Evolutionary conservation across 2,113 vertebrate species (phyloP).

Genomic region (Alaudala cheleensis): DNA sequence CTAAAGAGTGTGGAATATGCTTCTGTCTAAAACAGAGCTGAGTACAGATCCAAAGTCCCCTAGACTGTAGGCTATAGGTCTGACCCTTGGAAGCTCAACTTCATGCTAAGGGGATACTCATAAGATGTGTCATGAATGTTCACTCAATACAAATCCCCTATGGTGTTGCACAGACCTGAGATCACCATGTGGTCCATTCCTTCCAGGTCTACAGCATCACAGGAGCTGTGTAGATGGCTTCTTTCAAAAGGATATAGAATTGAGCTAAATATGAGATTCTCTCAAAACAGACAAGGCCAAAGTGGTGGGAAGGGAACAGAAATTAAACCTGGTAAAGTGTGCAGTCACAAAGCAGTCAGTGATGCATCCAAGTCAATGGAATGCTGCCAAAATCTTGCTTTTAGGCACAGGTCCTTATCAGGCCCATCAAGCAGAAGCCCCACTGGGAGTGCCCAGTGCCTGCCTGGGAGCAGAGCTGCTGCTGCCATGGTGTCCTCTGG

Average conservation of each 20-base stretch:
- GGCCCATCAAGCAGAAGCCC: not conserved
- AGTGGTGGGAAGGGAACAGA: not conserved
- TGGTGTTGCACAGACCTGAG: not conserved
- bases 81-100: too few relatives aligned
- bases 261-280: not conserved
- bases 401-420: not conserved
- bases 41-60: not conserved
- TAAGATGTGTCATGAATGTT: accelerated
- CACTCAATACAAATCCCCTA: not conserved
- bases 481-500: not conserved
- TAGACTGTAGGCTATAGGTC: not conserved
- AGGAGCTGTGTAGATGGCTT: not conserved
- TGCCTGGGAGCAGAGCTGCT: not conserved
- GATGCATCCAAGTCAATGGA: too few relatives aligned
- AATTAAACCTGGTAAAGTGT: not conserved
- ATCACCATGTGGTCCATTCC: not conserved
- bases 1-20: not conserved
- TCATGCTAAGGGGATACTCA: not conserved
- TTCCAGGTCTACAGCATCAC: not conserved
- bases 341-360: not conserved
- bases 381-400: not conserved
- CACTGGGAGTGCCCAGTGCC: not conserved
- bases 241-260: not conserved
- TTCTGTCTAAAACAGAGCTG: not conserved
- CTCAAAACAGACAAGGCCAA: not conserved